Base-by-base conservation (phyloP, 2,888 invertebrate genomes). In the Alviniconcha strummeri region DNA sequence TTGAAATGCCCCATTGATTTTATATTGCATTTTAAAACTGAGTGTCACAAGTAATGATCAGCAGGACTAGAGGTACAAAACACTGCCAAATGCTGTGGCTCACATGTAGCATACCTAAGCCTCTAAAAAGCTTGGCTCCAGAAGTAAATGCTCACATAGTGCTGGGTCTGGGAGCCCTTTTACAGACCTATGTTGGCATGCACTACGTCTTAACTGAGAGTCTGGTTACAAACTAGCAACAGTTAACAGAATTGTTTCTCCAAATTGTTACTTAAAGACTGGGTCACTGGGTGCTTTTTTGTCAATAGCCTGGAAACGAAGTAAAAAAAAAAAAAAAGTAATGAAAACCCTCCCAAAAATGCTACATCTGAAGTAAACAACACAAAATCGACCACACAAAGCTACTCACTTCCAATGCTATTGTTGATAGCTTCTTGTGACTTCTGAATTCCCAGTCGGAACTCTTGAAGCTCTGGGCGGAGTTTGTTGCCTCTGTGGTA, bases 381-480 rank as follows among this genome's bases (percentile, higher is more conserved):
- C 15, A 64, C 64, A 64, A 64, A 13, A 64, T 64, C 64, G 6
- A 69, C 6, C n/a, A 69, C 1, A 69, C 17, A 13, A 13, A 17
- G 6, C 7, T 15, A 69, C 75, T 91, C 89, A 93, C 93, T 95
- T 84, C 97, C 97, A 78, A 98, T 96, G 0, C 98, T 97, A 92
- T 97, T 98, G 93, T 97, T 97, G 89, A 98, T 98, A 11, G 98
- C 98, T 93, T 98, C 97, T 94, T 97, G 97, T 0, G 97, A 97
- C 93, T 98, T 98, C 91, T 98, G 97, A 0, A 98, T 97, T 9
- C 98, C 97, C 64, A 96, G 95, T 85, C 96, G 95, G 89, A 95
- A 95, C 74, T 94, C 94, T 80, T 96, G 96, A 85, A 97, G 95
- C 90, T 98, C 98, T 0, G 98, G 97, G 5, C 98, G 95, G 54